Base-by-base conservation (phyloP, 2,797 vertebrate genomes). In the Stomatorhinus walkeri region DNA sequence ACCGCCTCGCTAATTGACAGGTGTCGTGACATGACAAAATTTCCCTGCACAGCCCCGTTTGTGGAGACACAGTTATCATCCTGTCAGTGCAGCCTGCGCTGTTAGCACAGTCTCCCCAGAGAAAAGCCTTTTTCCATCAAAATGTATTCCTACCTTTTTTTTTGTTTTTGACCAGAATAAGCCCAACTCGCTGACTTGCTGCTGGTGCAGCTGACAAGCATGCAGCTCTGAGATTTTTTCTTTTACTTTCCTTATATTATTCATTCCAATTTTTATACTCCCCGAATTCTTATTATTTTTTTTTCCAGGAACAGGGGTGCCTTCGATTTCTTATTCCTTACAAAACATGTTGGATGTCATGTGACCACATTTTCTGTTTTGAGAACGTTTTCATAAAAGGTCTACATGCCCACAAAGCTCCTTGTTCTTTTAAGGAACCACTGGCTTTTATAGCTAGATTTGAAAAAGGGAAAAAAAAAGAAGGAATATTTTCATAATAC, bases 1-100 rank as follows among this genome's bases (percentile, higher is more conserved):
- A 19, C 8, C 46, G 72, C 36, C 59, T 88, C 76, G 14, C 68
- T 79, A 79, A 81, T 79, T 88, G 87, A 88, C 87, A 51, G 68
- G 68, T 81, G 72, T 81, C 87, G 40, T 88, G 87, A 88, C 87
- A 88, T 79, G 28, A 88, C 87, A 88, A 83, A 81, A 88, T 88
- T 88, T 88, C 64, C 72, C 72, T 59, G 43, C 87, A 43, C 32
- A 40, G 87, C 68, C 68, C 85, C 9, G 43, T 51, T 36, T 56
- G 89, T 59, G 22, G 59, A 87, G 52, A 79, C 85, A 85, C 46
- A 86, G 84, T 85, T 46, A 87, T 52, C 84, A 79, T 64, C 64
- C 64, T 61, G 76, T 51, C 88, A 88, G 88, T 84, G 52, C 51
- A 84, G 51, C 36, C 28, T 43, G 72, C 28, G 36, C 72, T 84